Conservation (phyloP, 2,888 invertebrate genomes). For the Plagodis pulveraria region DNA sequence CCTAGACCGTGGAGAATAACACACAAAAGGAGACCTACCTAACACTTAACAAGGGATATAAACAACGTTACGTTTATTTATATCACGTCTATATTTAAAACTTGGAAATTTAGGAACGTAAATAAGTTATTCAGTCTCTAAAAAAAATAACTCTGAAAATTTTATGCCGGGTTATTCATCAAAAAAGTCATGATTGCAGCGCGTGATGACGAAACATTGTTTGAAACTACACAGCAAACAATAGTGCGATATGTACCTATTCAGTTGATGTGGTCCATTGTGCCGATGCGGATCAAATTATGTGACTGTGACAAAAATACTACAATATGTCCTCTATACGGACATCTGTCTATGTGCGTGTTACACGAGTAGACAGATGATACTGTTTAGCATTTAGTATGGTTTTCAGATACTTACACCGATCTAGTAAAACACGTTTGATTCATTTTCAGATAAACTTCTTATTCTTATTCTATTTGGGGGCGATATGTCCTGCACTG, state of each 20-base stretch:
- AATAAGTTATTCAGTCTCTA: background rate
- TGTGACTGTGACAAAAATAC: slow-evolving; percentile 59
- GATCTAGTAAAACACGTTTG: background rate
- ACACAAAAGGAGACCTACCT: background rate
- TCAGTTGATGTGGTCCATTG: slow-evolving; percentile 63
- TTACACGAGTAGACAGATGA: slow-evolving; percentile 5
- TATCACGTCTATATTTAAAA: too few species aligned
- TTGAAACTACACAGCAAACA: slow-evolving; percentile 59
- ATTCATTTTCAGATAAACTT: background rate
- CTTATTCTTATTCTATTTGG: too few species aligned
- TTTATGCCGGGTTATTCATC: slow-evolving; percentile 25
- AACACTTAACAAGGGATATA: too few species aligned
- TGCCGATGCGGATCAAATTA: slow-evolving; percentile 66
- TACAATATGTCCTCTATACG: slow-evolving; percentile 27
- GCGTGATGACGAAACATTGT: slow-evolving; percentile 59
- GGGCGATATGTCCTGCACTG: too few species aligned
- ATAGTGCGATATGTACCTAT: slow-evolving; percentile 53
- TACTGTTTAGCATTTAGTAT: background rate
- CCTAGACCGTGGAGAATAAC: background rate
- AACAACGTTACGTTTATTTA: too few species aligned
- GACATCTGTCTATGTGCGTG: background rate
- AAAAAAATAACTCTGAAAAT: slow-evolving; percentile 6
- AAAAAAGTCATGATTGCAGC: slow-evolving; percentile 55
- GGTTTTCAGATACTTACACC: too few species aligned
- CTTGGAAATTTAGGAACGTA: too few species aligned